These are phyloP conservation scores for Calameuta filiformis DNA, from an alignment of 2,888 invertebrate species.

Conservation along the genomic window DNA sequence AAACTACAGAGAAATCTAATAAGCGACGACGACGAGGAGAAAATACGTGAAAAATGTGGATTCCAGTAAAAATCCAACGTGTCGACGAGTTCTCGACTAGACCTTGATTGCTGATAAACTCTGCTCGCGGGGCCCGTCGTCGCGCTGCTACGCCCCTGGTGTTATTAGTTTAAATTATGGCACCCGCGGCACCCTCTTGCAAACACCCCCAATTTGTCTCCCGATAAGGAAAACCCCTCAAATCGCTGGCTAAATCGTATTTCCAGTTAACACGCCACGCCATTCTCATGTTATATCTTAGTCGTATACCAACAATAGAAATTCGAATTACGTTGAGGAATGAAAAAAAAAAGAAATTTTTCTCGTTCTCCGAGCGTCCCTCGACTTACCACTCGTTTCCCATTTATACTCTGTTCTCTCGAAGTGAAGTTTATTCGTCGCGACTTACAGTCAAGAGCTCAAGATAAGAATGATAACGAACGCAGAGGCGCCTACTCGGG, in stretches of 20 bases:
- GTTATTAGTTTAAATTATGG: background rate
- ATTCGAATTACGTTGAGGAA: background rate
- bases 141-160: background rate
- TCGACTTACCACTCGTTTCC: background rate
- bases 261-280: background rate
- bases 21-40: background rate
- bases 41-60: background rate
- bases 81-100: background rate
- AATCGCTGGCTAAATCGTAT: background rate
- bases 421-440: background rate
- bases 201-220: background rate
- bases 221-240: background rate
- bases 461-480: background rate
- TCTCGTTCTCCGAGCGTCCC: background rate
- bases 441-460: background rate
- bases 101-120: background rate
- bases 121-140: background rate
- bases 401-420: background rate
- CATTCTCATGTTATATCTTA: background rate
- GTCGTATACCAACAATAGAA: background rate
- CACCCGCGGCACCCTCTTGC: background rate
- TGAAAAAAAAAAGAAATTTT: background rate
- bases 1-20: background rate
- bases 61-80: background rate
- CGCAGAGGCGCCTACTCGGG: background rate